Evolutionary conservation across 2,113 vertebrate species (phyloP), one percentile per base, ranked within the genome.

Genomic region (Chionis minor): DNA sequence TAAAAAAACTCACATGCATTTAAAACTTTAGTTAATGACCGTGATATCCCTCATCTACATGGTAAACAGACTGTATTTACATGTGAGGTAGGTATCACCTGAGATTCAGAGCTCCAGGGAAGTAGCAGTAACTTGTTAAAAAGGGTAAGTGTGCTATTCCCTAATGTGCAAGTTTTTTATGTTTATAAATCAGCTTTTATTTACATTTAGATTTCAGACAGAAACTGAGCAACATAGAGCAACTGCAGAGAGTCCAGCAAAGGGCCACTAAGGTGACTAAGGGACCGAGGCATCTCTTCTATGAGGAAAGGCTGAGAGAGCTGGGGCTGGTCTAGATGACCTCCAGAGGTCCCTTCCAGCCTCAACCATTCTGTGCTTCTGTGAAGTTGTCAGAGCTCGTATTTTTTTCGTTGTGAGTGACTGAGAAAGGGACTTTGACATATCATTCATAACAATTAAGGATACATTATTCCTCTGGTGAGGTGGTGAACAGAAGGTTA

Each of bases 71-170:
- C 3, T 20, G 14, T 63, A 70, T 94, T 91, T 84, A 88, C 78
- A n/a, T 5, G 14, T 3, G 13, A 96, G 56, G 26, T 19, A 61
- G 27, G 24, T 10, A 17, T 44, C 84, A 92, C n/a, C 58, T 47
- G 82, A 92, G 81, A 83, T 85, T 63, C 75, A 87, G 40, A 90
- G 66, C 89, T 83, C 81, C 62, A 81, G 59, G 85, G 82, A 94
- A 95, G n/a, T 14, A 77, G 40, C 18, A 71, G 33, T 40, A 81
- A 10, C 40, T 94, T 54, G 51, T 66, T 91, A 65, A 47, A 81
- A 85, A 77, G 17, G 38, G 12, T n/a, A n/a, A 42, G 62, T 3
- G 38, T 54, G 28, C 33, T 82, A 77, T 38, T 93, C 81, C 69
- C 79, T 74, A 47, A 67, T 2, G 56, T 71, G 40, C 61, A 73